phyloP scores from a whole-genome alignment of 1,140 invertebrate species.

The Metaphire vulgaris region DNA sequence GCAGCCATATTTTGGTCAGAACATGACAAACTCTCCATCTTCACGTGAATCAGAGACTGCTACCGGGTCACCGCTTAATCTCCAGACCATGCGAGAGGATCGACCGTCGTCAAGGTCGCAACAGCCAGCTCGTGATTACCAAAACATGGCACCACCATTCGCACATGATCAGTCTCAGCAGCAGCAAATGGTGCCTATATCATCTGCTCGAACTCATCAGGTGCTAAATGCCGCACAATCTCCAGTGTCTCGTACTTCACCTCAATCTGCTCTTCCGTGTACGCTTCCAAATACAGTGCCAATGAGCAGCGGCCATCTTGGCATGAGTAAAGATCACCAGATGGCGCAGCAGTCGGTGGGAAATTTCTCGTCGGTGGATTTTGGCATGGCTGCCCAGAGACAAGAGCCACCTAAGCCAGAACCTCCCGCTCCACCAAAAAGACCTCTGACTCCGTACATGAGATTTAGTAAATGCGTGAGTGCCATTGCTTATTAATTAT shows the following conservation, averaged over 20 bases:
- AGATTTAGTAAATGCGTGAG: slow-evolving; percentile 32
- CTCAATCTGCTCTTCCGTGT: neutral
- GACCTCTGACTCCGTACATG: slow-evolving; percentile 31
- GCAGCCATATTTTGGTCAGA: neutral
- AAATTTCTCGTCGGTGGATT: neutral
- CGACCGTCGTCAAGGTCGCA: neutral
- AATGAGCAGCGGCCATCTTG: neutral
- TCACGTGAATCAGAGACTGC: neutral
- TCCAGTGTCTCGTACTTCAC: neutral
- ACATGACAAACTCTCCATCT: neutral
- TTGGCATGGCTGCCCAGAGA: neutral
- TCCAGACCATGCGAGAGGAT: neutral
- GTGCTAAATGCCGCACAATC: neutral
- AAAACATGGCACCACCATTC: neutral
- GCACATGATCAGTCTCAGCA: neutral
- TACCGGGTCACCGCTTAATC: slow-evolving; percentile 6
- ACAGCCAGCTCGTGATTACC: neutral
- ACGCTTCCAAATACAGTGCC: neutral
- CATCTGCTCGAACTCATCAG: neutral
- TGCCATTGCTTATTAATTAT: neutral
- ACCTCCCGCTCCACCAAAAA: slow-evolving; percentile 24
- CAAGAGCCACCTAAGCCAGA: neutral
- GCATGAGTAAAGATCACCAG: neutral
- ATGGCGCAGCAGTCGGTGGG: neutral
- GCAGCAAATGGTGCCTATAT: neutral